Percentiles rank a stretch among this genome's conserved stretches.
Evolutionary conservation across 2,113 vertebrate genomes (phyloP).

Genomic region (Morphnarchus princeps): DNA sequence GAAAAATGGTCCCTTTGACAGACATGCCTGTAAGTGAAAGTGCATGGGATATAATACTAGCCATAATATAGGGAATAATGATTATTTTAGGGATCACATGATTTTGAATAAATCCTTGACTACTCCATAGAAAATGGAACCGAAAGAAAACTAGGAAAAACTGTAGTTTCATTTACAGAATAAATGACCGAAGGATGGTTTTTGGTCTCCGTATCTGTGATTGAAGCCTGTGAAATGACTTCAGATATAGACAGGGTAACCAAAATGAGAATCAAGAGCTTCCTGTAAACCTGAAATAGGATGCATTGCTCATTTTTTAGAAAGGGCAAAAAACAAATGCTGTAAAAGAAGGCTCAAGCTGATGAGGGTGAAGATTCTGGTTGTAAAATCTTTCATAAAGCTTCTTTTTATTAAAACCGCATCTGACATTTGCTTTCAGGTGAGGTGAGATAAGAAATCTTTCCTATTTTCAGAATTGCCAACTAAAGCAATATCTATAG

Average conservation of each 20-base stretch:
- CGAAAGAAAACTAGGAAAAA: constrained; percentile 56
- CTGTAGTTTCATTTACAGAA: constrained; percentile 68
- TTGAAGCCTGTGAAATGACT: neutral
- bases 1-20: constrained; percentile 83
- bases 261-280: constrained; percentile 8
- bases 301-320: constrained; percentile 38
- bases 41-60: constrained; percentile 72
- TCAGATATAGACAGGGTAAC: neutral
- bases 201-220: neutral
- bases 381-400: constrained; percentile 15
- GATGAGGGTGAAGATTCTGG: neutral
- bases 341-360: neutral
- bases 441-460: constrained; percentile 1
- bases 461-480: neutral
- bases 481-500: neutral
- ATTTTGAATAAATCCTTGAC: constrained; percentile 80
- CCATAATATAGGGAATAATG: constrained; percentile 79
- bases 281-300: constrained; percentile 27
- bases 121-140: constrained; percentile 70
- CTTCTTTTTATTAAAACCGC: constrained; percentile 7
- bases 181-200: constrained; percentile 46
- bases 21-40: constrained; percentile 79
- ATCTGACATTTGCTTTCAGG: neutral
- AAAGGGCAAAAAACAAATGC: constrained; percentile 23
- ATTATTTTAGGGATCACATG: constrained; percentile 81